Percentiles rank a stretch among this genome's conserved stretches.
Evolutionary conservation across 2,888 invertebrate species (phyloP).

Genomic region (Dichetophora obliterata): DNA sequence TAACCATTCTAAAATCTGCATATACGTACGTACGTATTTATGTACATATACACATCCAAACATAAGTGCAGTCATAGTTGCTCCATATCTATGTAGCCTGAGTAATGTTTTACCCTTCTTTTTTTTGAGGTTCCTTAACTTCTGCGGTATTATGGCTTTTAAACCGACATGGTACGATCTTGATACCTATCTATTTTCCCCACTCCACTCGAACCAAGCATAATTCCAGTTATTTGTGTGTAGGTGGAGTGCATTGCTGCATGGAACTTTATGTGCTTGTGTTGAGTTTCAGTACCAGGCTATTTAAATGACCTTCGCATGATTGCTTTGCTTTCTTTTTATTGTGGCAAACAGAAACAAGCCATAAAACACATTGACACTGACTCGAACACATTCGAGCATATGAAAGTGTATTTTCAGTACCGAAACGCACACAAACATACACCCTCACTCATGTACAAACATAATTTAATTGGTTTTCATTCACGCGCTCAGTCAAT

Average conservation of each 20-base stretch:
- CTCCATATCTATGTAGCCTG: no score
- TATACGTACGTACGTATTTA: no score
- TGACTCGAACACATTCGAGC: not conserved
- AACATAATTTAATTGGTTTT: not conserved
- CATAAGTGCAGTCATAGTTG: no score
- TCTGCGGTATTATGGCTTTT: no score
- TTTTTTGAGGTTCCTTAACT: no score
- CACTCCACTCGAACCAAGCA: no score
- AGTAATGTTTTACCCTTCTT: no score
- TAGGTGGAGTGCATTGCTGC: not conserved
- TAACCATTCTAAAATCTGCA: no score
- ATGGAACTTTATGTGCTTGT: not conserved
- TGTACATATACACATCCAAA: no score
- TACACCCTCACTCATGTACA: not conserved
- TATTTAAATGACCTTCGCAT: slow-evolving; percentile 26
- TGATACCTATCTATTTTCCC: no score
- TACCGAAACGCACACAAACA: not conserved
- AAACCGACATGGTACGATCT: no score
- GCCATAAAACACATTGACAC: slow-evolving; percentile 13
- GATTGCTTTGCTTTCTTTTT: slow-evolving; percentile 2
- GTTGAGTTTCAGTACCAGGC: not conserved
- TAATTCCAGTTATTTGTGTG: no score
- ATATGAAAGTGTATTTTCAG: not conserved
- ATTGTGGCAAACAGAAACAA: not conserved
- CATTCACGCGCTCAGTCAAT: not conserved